Evolutionary conservation across 2,888 invertebrate species (phyloP), one percentile per base, ranked within the genome.

Genomic region (Lysandra bellargus): DNA sequence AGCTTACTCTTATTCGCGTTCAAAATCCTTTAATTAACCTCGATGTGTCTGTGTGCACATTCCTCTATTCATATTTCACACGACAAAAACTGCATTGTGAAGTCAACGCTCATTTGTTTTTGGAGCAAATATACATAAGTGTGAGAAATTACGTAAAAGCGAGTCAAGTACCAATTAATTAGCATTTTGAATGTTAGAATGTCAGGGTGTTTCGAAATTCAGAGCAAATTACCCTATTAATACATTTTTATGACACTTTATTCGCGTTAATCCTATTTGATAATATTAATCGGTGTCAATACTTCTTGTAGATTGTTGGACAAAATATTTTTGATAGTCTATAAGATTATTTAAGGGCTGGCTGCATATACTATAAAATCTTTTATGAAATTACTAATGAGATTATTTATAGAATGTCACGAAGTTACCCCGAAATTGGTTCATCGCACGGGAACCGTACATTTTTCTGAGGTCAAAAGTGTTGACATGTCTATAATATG

Each of bases 71-170:
- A 69, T 69, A 69, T 5, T 69, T 69, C 69, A 69, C 69, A 69
- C 12, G 69, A 17, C 33, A 30, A 64, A 64, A 64, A 1, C 6
- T 69, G 14, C 12, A 14, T 69, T 69, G 69, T 69, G 33, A 69
- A 14, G 69, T 30, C 30, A 30, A 64, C 14, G 69, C 69, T 69
- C 33, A 69, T 69, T 69, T 69, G 69, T 69, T 69, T 33, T 69
- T 69, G 12, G 69, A 33, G 33, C 33, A 69, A 69, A 33, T 69
- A 69, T 5, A 69, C 33, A 17, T 17, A 12, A 69, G 69, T 69
- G 69, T 69, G 69, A 69, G 69, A 69, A 69, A 69, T 69, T 69
- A 33, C 69, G 69, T 33, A 69, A 69, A 69, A 33, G 17, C 33
- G 69, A 33, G 33, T 33, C 33, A 37, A 33, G 33, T 69, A 33